Evolutionary conservation across 2,888 invertebrate genomes (phyloP), one percentile per base, ranked within the genome.

Genomic region (Cynaeus angustus): DNA sequence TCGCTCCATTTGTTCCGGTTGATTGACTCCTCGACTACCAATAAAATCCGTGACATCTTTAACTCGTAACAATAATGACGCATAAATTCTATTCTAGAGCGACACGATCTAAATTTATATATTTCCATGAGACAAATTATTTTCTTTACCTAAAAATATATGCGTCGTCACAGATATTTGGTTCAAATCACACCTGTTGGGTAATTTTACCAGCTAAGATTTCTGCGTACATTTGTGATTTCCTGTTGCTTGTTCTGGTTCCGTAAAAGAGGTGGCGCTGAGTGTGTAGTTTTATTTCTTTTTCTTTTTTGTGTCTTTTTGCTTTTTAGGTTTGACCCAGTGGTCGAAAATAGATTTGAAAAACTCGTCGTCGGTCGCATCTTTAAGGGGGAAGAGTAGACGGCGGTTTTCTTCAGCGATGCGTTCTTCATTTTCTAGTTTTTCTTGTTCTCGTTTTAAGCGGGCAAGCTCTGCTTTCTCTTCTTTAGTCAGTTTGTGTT

Each of bases 351-450:
- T 80, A 5, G 66, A 71, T 68, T 73, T 74, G 70, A 83, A 85
- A 59, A 85, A 82, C 0, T 78, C 74, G 66, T 83, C 83, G 33
- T 79, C 75, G 0, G 80, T 83, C 1, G 83, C 84, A 43, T 84
- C 82, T 5, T 75, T 78, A 9, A 85, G 69, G 0, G 85, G 85
- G 77, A 83, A 84, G 78, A 85, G 76, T 59, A 80, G 83, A 26
- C 75, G 72, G 62, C 75, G 79, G 68, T 85, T 81, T 71, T 82
- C 83, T 67, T 81, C 82, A 4, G 72, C 72, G 58, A 62, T 76
- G 16, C 73, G 43, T 59, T 56, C 45, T 69, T 81, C 79, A 45
- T 74, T 80, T 58, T 82, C 81, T 9, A 75, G 13, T 28, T 69
- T 68, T 43, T 76, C 75, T 71, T 79, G 78, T 72, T 83, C 78